phyloP scores from a whole-genome alignment of 2,888 invertebrate species.

The Thymelicus sylvestris region DNA sequence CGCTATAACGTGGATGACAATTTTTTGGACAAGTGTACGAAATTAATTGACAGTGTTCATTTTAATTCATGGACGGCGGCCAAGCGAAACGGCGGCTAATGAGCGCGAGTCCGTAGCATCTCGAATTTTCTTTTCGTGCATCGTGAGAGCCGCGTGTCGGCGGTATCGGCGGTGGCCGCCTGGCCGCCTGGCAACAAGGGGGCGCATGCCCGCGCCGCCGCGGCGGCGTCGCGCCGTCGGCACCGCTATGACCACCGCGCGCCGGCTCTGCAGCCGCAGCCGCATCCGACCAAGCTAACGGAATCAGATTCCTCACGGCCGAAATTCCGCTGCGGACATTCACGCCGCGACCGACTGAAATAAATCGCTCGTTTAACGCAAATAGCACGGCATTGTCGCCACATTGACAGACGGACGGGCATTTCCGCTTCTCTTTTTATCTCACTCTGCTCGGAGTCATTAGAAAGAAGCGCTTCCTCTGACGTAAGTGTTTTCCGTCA shows the following conservation, averaged over 20 bases:
- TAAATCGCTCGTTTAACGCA: constrained; percentile 83
- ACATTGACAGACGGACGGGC: constrained; percentile 77
- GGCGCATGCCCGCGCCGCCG: constrained; percentile 42
- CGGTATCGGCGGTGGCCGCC: constrained; percentile 50
- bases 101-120: constrained; percentile 76
- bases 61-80: constrained; percentile 47
- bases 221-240: constrained; percentile 41
- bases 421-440: constrained; percentile 78
- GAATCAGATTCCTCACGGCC: constrained; percentile 79
- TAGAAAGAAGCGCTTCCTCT: constrained; percentile 56
- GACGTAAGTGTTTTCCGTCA: constrained; percentile 65
- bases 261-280: constrained; percentile 44
- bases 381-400: constrained; percentile 81
- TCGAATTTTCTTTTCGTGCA: constrained; percentile 80
- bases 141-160: constrained; percentile 61
- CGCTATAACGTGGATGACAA: constrained; percentile 52
- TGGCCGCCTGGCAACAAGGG: constrained; percentile 48
- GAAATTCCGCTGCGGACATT: constrained; percentile 81
- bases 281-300: constrained; percentile 66
- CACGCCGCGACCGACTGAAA: constrained; percentile 82
- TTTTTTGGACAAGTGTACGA: constrained; percentile 48
- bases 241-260: constrained; percentile 41
- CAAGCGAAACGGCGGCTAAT: constrained; percentile 56
- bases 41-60: constrained; percentile 41
- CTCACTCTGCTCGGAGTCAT: constrained; percentile 43